phyloP scores from a whole-genome alignment of 2,888 invertebrate species.

The Napeogenes sylphis region DNA sequence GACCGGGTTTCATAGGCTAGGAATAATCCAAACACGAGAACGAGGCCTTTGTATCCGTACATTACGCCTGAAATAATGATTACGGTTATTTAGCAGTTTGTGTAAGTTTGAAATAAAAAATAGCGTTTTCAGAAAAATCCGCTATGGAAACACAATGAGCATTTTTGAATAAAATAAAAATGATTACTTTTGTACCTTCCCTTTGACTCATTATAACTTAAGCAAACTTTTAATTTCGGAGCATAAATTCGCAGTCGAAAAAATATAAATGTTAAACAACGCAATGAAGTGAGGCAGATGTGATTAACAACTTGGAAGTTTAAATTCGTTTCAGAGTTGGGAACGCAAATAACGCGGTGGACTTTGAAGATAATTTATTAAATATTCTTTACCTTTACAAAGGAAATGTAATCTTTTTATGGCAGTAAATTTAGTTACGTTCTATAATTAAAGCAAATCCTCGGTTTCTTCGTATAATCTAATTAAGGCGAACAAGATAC shows the following conservation, averaged over 20 bases:
- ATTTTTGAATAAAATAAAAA: too few species aligned
- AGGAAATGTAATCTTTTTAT: conserved; percentile 7
- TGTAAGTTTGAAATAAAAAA: not conserved
- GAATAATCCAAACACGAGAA: conserved; percentile 97
- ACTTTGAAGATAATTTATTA: conserved; percentile 43
- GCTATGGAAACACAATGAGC: too few species aligned
- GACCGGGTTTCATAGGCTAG: conserved; percentile 98
- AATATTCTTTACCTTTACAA: conserved; percentile 50
- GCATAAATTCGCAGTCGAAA: conserved; percentile 12
- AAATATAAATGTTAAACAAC: conserved; percentile 25
- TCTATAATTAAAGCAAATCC: conserved; percentile 1
- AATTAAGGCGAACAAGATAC: conserved; percentile 3
- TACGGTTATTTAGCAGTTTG: not conserved
- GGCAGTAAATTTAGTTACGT: not conserved
- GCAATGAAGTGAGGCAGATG: conserved; percentile 22
- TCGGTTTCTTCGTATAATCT: not conserved
- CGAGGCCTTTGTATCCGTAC: conserved; percentile 97
- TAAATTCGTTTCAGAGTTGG: conserved; percentile 47
- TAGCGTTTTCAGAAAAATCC: not conserved
- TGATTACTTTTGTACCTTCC: not conserved
- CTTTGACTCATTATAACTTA: conserved; percentile 12
- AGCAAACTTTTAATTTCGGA: conserved; percentile 4
- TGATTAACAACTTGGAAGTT: conserved; percentile 36
- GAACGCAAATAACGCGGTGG: conserved; percentile 47
- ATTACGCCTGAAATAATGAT: conserved; percentile 84